Percentiles rank a stretch among this genome's conserved stretches.
Evolutionary conservation across 1,140 invertebrate species (phyloP).

Genomic region (Aleiodes sp.): DNA sequence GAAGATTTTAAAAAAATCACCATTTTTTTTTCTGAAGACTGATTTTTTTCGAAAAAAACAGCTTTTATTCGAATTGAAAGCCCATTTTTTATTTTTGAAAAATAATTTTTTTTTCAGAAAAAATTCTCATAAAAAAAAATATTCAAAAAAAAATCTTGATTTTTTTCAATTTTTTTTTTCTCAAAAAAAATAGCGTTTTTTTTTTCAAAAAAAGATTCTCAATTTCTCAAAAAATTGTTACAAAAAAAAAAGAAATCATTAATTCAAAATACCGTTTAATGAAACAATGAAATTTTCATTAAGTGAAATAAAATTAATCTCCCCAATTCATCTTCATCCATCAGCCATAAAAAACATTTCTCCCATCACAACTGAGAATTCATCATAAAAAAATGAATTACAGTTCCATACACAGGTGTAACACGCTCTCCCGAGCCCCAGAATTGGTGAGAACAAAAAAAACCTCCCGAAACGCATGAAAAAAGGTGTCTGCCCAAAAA

Average conservation of each 20-base stretch:
- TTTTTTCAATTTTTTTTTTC: too few species aligned
- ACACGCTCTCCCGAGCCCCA: neutral
- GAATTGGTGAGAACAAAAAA: neutral
- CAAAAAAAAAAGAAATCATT: too few species aligned
- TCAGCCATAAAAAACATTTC: neutral
- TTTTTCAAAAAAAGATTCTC: neutral
- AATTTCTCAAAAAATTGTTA: neutral
- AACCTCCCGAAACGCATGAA: conserved; percentile 2
- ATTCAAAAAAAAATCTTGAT: too few species aligned
- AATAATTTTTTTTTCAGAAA: too few species aligned
- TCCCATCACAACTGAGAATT: neutral
- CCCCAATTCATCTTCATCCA: conserved; percentile 23
- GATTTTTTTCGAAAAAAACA: too few species aligned
- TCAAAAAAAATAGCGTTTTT: too few species aligned
- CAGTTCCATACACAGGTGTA: conserved; percentile 29
- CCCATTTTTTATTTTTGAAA: too few species aligned
- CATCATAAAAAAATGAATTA: neutral
- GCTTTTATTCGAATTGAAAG: too few species aligned
- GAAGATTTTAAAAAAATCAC: too few species aligned
- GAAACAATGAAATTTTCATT: neutral
- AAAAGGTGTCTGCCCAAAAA: conserved; percentile 2
- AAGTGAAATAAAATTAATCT: conserved; percentile 24
- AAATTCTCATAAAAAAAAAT: too few species aligned
- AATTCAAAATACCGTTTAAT: neutral
- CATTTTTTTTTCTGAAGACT: too few species aligned